Evolutionary conservation across 2,113 vertebrate species (phyloP), one percentile per base, ranked within the genome.

Genomic region (Brachypteracias leptosomus): DNA sequence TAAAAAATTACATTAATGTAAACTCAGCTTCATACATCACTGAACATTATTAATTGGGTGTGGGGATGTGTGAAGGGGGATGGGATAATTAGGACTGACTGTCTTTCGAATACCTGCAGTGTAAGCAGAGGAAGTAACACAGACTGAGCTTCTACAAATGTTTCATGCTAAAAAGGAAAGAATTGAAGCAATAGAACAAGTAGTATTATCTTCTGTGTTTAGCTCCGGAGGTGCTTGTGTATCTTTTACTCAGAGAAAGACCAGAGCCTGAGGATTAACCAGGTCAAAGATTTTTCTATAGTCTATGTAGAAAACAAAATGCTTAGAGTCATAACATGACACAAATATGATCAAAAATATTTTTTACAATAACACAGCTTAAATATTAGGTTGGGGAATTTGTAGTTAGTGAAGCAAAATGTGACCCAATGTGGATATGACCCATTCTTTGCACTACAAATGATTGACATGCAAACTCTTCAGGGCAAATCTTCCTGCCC

Each of bases 41-140:
- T 95, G 94, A 96, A 84, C 95, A 88, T 96, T 96, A 96, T 97
- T 97, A 97, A 97, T 96, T 97, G 95, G 76, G 88, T 96, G 91
- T 88, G 85, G 44, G 93, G 55, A 94, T 94, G 93, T 93, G 82
- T 95, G 88, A 95, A 95, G 72, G 83, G 91, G 92, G 95, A 66
- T 94, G 81, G 90, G 75, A 88, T 95, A 96, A 96, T 97, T 96
- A 96, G 88, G 88, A 70, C 81, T 87, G 93, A 82, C 93, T 90
- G 71, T 89, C 89, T 94, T 96, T 91, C 91, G 88, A 96, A 93
- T 85, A 91, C 85, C 92, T 96, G 68, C 85, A 84, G 75, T 47
- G 93, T 67, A 84, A 97, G 90, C 90, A 96, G 76, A 90, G 95
- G 96, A 97, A 97, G 92, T 82, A 72, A 51, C 72, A 86, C 79